These are phyloP conservation scores for Trichomycterus rosablanca DNA, from an alignment of 2,113 vertebrate genomes.

Conservation along the genomic window DNA sequence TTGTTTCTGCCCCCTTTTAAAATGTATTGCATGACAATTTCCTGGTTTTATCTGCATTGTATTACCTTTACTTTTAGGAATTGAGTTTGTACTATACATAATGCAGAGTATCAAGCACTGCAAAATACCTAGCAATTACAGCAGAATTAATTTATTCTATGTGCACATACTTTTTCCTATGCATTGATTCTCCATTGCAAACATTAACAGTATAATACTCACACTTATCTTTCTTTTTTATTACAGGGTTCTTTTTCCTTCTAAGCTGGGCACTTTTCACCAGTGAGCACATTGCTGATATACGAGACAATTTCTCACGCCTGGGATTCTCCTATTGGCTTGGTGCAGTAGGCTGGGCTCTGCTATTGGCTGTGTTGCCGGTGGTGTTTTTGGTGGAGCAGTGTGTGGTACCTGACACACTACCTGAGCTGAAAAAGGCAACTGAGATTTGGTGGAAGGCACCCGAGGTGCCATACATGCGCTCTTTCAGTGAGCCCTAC, in stretches of 20 bases:
- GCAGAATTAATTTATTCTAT: too few relatives aligned
- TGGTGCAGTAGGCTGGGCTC: slow-evolving; percentile 60
- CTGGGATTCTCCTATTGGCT: slow-evolving; percentile 65
- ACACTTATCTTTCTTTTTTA: slow-evolving; percentile 12
- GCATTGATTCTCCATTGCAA: too few relatives aligned
- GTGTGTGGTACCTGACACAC: slow-evolving; percentile 53
- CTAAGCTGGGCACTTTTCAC: slow-evolving; percentile 71
- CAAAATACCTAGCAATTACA: too few relatives aligned
- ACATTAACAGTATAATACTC: too few relatives aligned
- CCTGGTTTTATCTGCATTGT: too few relatives aligned
- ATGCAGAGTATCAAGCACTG: too few relatives aligned
- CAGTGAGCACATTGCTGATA: slow-evolving; percentile 60
- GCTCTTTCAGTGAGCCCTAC: slow-evolving; percentile 41
- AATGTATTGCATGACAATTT: too few relatives aligned
- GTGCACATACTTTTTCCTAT: too few relatives aligned
- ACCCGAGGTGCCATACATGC: slow-evolving; percentile 7
- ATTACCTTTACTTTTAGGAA: too few relatives aligned
- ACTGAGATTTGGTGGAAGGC: slow-evolving; percentile 45
- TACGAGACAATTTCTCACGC: slow-evolving; percentile 50
- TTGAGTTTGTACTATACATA: too few relatives aligned
- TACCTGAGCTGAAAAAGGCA: slow-evolving; percentile 57
- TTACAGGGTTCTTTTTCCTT: slow-evolving; percentile 69
- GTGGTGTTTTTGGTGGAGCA: slow-evolving; percentile 59
- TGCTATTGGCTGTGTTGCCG: slow-evolving; percentile 43
- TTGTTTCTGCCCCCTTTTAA: too few relatives aligned